Conservation (phyloP, 2,113 vertebrate genomes). For the Phyllostomus hastatus region DNA sequence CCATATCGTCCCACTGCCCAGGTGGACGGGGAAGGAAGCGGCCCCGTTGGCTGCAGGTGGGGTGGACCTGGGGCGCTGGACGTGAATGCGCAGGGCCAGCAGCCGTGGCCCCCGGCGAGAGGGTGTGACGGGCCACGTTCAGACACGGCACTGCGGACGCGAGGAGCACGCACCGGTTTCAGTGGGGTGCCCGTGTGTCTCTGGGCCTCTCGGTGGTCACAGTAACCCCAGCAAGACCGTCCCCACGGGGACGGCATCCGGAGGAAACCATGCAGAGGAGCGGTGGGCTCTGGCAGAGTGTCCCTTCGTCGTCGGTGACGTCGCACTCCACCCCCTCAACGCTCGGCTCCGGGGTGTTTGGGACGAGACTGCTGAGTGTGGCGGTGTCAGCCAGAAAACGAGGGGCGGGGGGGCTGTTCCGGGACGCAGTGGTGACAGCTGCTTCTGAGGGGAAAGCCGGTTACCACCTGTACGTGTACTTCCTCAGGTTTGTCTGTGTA, state of each 20-base stretch:
- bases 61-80: no score
- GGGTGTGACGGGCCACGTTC: background rate
- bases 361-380: background rate
- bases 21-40: background rate
- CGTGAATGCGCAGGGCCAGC: background rate
- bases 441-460: background rate
- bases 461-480: background rate
- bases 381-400: background rate
- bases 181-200: background rate
- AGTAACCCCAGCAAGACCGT: conserved; percentile 31
- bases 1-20: background rate
- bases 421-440: background rate
- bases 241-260: background rate
- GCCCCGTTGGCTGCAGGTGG: background rate
- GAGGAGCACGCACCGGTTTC: background rate
- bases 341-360: background rate
- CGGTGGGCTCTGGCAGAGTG: background rate
- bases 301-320: background rate
- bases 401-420: background rate
- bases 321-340: background rate
- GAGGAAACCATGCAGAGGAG: background rate
- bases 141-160: background rate
- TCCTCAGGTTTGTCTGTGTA: background rate
- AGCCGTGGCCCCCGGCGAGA: background rate
- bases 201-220: background rate